Evolutionary conservation across 2,888 invertebrate species (phyloP), one percentile per base, ranked within the genome.

Genomic region (Luffia ferchaultella): DNA sequence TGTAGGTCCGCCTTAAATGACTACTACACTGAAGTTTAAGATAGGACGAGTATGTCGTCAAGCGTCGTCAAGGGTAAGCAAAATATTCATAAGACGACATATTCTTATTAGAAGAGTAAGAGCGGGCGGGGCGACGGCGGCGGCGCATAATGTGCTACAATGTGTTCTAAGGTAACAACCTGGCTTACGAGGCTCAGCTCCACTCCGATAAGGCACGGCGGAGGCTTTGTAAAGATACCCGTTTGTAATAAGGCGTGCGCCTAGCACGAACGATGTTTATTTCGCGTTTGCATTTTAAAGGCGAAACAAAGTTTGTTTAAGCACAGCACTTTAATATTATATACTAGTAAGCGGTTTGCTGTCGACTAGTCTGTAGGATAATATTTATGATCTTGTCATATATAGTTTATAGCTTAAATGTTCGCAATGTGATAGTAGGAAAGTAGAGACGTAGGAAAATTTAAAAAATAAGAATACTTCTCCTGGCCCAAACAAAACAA

Each of bases 121-220:
- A 62, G 62, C 57, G 64, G 60, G 68, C 69, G 67, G 65, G 63
- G 68, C 65, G 67, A 67, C 70, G 64, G 64, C 63, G 66, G 68
- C 30, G n/a, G n/a, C 69, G 73, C 76, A 75, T 79, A 78, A 79
- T 77, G 74, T 76, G 73, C 64, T 73, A 74, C 76, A 78, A 78
- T 76, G 75, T 79, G 76, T 79, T 76, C 65, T 57, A 69, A 75
- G 76, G 78, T 78, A 79, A 76, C 76, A 75, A 76, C 76, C 68
- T 70, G 70, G 78, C 76, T 77, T 78, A 79, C 70, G 70, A 71
- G 69, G 68, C 71, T 72, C 71, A 68, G 65, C 67, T 73, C 69
- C 65, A 61, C 69, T 66, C 68, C 74, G 79, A 79, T 79, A 80
- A 77, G 78, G 76, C 79, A 78, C 78, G 76, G 62, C 61, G 64